Base-by-base conservation (phyloP, 2,888 invertebrate genomes). In the Colostygia pectinataria region DNA sequence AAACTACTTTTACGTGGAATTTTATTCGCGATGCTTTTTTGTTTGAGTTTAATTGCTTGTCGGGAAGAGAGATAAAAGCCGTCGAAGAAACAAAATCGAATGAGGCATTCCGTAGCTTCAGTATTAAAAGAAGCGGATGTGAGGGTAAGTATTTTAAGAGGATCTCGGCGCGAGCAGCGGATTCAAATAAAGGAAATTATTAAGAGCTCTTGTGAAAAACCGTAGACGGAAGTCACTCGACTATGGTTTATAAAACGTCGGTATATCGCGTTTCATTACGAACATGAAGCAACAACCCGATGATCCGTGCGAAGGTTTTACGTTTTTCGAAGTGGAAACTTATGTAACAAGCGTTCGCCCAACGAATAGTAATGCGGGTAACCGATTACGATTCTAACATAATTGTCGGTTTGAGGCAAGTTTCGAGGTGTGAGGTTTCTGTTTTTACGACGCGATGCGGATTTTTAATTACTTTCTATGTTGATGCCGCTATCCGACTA, bases 91-190 rank as follows among this genome's bases (percentile, higher is more conserved):
- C 79, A 74, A 71, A 75, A 73, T 73, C 78, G 79, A 74, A 69
- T 66, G 78, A 75, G 68, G 77, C 84, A 88, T 88, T 86, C 88
- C 87, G 71, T 72, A 71, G 80, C 82, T 78, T 79, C 80, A 79
- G 83, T 88, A 89, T 88, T 89, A 88, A 86, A 89, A 89, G 90
- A 85, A 89, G 80, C 90, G 90, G 90, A 90, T 89, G 90, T 75
- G 71, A 80, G 88, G 89, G 84, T 84, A 87, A 79, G 90, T 89
- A 90, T 90, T 90, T 90, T 90, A 85, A 89, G 89, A 85, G 86
- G 81, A 80, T 83, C 75, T 71, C 80, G 83, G 72, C 83, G 80
- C 77, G 82, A 83, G 86, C 80, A 83, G 86, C 80, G 83, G 83
- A 84, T 83, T 77, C 80, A 73, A 80, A 89, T 89, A 85, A 87